Conservation (phyloP, 1,140 invertebrate species). For the Leguminivora glycinivorella region DNA sequence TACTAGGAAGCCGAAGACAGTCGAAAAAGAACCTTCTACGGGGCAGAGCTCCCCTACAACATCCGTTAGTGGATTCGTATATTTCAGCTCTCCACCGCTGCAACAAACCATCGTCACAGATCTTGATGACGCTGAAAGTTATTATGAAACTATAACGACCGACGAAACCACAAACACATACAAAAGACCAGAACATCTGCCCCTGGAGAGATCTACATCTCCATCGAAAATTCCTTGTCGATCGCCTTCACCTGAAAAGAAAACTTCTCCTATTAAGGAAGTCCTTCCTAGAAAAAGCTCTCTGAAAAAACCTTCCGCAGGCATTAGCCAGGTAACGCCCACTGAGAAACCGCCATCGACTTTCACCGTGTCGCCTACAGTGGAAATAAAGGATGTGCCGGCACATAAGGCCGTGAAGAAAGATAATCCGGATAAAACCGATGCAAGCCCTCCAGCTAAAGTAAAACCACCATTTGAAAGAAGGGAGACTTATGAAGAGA, state of each 20-base stretch:
- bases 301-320: slow-evolving; percentile 66
- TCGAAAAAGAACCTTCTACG: slow-evolving; percentile 59
- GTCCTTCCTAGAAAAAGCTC: slow-evolving; percentile 73
- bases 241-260: slow-evolving; percentile 67
- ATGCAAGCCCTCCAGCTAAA: slow-evolving; percentile 46
- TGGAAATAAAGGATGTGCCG: slow-evolving; percentile 47
- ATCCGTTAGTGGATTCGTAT: slow-evolving; percentile 75
- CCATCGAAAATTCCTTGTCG: slow-evolving; percentile 67
- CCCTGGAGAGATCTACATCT: slow-evolving; percentile 47
- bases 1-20: slow-evolving; percentile 60
- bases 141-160: slow-evolving; percentile 37
- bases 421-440: slow-evolving; percentile 49
- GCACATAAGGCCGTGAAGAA: slow-evolving; percentile 56
- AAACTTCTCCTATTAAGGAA: slow-evolving; percentile 47
- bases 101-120: slow-evolving; percentile 64
- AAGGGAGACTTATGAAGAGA: slow-evolving; percentile 85
- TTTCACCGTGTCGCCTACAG: slow-evolving; percentile 63
- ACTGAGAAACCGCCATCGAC: slow-evolving; percentile 65
- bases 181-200: slow-evolving; percentile 41
- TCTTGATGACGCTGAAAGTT: slow-evolving; percentile 55
- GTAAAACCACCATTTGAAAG: slow-evolving; percentile 76
- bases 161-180: slow-evolving; percentile 35
- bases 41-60: slow-evolving; percentile 76
- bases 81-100: slow-evolving; percentile 59
- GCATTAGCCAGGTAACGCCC: slow-evolving; percentile 51